phyloP scores from a whole-genome alignment of 2,797 vertebrate species.

The Tinamus major region DNA sequence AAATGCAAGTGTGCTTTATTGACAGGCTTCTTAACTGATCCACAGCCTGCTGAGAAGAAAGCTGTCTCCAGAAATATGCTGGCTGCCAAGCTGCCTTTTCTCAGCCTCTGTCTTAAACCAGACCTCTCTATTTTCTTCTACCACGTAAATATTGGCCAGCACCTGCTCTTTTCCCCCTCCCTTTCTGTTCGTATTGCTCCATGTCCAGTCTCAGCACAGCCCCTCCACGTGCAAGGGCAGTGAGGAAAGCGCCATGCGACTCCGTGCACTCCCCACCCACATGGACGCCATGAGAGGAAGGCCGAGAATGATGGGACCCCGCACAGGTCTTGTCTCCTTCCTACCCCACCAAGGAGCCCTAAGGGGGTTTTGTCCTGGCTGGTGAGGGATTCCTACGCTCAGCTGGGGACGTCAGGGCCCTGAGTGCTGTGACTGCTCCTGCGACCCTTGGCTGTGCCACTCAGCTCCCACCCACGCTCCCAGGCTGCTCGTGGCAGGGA shows the following conservation, averaged over 20 bases:
- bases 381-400: fast-evolving
- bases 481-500: background rate
- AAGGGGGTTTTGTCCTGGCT: no score
- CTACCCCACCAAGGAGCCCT: background rate
- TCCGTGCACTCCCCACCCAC: background rate
- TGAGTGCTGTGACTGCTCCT: fast-evolving
- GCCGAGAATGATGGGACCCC: background rate
- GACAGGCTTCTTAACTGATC: conserved; percentile 56
- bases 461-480: background rate
- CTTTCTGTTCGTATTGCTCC: background rate
- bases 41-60: conserved; percentile 46
- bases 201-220: background rate
- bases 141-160: background rate
- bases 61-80: conserved; percentile 69
- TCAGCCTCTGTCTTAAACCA: conserved; percentile 51
- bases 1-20: conserved; percentile 42
- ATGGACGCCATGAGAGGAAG: background rate
- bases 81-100: conserved; percentile 62
- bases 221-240: background rate
- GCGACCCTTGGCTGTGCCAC: fast-evolving
- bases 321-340: no score
- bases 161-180: background rate
- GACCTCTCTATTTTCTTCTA: conserved; percentile 33
- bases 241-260: background rate
- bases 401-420: background rate